Percentiles rank a stretch among this genome's conserved stretches.
These are phyloP conservation scores for Glomeris maerens DNA, from an alignment of 1,140 invertebrate species.

Conservation along the genomic window DNA sequence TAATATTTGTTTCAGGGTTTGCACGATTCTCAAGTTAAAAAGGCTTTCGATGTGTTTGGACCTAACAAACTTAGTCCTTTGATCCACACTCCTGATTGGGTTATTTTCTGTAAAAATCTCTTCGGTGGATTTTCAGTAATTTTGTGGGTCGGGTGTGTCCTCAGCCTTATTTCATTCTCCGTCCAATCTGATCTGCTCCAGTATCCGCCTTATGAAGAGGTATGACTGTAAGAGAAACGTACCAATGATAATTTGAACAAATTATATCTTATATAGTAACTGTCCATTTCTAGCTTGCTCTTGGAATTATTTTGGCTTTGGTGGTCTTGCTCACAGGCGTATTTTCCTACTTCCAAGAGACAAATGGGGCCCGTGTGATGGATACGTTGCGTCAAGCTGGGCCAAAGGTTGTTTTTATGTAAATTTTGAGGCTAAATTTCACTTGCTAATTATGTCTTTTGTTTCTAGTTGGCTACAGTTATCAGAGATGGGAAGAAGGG, in stretches of 20 bases:
- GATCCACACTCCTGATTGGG: slow-evolving; percentile 92
- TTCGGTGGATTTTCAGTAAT: slow-evolving; percentile 93
- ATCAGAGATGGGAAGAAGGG: slow-evolving; percentile 86
- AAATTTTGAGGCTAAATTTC: slow-evolving; percentile 3
- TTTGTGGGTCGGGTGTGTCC: slow-evolving; percentile 90
- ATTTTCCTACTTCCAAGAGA: slow-evolving; percentile 10
- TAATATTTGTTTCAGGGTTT: slow-evolving; percentile 47
- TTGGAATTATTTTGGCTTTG: slow-evolving; percentile 8
- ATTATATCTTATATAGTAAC: slow-evolving; percentile 1
- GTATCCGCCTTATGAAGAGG: slow-evolving; percentile 78
- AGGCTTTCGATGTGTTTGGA: slow-evolving; percentile 83
- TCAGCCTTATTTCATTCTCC: slow-evolving; percentile 92
- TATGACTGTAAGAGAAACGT: background rate
- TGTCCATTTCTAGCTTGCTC: slow-evolving; percentile 8
- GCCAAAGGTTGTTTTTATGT: slow-evolving; percentile 12
- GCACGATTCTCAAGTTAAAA: slow-evolving; percentile 81
- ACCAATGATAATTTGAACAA: background rate
- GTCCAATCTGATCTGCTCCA: slow-evolving; percentile 78
- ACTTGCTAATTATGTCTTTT: background rate
- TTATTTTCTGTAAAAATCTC: slow-evolving; percentile 95
- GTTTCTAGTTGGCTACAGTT: slow-evolving; percentile 70
- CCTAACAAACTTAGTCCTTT: slow-evolving; percentile 89
- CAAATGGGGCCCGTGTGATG: background rate
- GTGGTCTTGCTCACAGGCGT: slow-evolving; percentile 3
- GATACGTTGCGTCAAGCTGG: background rate